Evolutionary conservation across 2,113 vertebrate genomes (phyloP).

Genomic region (Perccottus glenii): DNA sequence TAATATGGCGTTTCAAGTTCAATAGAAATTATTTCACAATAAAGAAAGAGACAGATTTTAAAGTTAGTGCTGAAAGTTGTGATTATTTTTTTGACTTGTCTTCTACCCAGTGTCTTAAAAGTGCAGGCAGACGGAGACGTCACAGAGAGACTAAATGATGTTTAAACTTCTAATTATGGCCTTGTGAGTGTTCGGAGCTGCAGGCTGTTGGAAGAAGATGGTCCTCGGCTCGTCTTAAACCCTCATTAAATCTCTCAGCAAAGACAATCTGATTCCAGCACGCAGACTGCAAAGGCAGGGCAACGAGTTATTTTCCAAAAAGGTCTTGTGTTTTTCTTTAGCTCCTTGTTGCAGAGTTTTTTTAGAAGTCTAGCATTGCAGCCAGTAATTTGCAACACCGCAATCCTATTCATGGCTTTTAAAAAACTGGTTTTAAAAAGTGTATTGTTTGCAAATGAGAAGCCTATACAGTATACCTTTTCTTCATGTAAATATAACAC

Average conservation of each 20-base stretch:
- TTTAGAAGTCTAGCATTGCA: background rate
- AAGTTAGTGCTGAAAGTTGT: background rate
- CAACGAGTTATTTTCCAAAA: constrained; percentile 12
- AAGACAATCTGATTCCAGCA: constrained; percentile 31
- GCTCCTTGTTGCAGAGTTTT: background rate
- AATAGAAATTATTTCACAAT: too few species aligned
- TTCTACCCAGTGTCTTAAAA: background rate
- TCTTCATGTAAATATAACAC: too few species aligned
- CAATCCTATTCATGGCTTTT: background rate
- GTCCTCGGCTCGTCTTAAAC: constrained; percentile 29
- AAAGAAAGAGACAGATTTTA: background rate
- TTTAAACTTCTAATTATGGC: constrained; percentile 42
- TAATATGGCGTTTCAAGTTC: too few species aligned
- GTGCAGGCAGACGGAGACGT: constrained; percentile 18
- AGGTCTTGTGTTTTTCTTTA: constrained; percentile 9
- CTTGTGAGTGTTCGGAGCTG: constrained; percentile 17
- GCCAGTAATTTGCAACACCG: background rate
- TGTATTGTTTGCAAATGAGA: too few species aligned
- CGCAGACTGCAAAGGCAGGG: constrained; percentile 3
- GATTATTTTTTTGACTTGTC: background rate
- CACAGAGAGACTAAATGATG: constrained; percentile 25
- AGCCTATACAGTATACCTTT: too few species aligned
- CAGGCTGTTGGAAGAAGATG: constrained; percentile 23
- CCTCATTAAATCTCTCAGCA: constrained; percentile 31
- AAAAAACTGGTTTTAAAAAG: background rate